Evolutionary conservation across 1,140 invertebrate genomes (phyloP), one percentile per base, ranked within the genome.

Genomic region (Drosophila mayri): DNA sequence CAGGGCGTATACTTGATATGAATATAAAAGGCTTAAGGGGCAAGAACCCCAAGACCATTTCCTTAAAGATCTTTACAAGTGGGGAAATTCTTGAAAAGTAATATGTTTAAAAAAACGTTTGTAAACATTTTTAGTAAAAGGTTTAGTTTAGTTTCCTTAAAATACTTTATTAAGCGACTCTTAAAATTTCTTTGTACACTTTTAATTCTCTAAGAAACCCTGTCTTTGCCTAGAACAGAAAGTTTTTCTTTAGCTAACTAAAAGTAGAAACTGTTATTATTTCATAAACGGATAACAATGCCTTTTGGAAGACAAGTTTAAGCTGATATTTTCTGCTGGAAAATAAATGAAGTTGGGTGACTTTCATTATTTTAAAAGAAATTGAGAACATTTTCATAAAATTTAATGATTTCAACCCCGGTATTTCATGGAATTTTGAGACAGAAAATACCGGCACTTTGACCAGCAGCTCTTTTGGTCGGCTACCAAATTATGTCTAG

Each of bases 401-500:
- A 37, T 54, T 46, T 35, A 37, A 44, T 52, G 61, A 43, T 30
- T 37, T 22, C 3, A 41, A 20, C 8, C 28, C 11, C 30, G 14
- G 25, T 22, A 32, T 7, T 65, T 68, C 46, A 22, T 28, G 28
- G 62, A 54, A 67, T 54, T 46, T 67, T 70, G 1, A 25, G 18
- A 38, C 55, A 46, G 25, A 7, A 38, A 38, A 70, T 67, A 37
- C 38, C 38, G 1, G 8, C 20, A 12, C 10, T 22, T 18, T 40
- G 50, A 58, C 43, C 37, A 59, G 16, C 46, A 35, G 22, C 18
- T 71, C 18, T 49, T 9, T 7, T 35, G 25, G 35, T 20, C 22
- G 65, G 62, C 46, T 76, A 28, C 50, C 77, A 83, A 83, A 83
- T 83, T 65, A 83, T 67, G 83, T 83, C 83, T 88, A 87, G 83